A percentile compares a stretch with the other conserved stretches of the same genome.
These are phyloP conservation scores for Diloba caeruleocephala DNA, from an alignment of 2,888 invertebrate genomes.

Conservation along the genomic window DNA sequence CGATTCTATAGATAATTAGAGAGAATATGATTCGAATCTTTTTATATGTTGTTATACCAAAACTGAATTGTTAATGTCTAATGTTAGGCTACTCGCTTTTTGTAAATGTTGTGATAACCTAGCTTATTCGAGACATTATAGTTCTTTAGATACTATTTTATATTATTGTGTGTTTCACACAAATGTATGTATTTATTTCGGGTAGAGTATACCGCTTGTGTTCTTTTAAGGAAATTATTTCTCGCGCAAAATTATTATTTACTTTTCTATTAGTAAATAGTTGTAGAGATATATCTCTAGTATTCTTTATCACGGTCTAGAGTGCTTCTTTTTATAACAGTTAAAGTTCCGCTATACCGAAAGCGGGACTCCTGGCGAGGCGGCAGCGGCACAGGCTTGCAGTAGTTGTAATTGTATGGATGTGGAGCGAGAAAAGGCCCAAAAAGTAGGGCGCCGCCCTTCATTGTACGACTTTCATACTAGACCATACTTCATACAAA, in stretches of 20 bases:
- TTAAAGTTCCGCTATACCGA: too few relatives aligned
- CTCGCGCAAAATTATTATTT: conserved; percentile 55
- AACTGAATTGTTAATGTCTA: conserved; percentile 69
- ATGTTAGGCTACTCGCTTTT: conserved; percentile 66
- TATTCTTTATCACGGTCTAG: conserved; percentile 29
- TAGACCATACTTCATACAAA: too few relatives aligned
- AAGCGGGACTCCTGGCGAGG: too few relatives aligned
- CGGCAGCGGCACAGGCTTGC: too few relatives aligned
- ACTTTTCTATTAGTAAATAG: conserved; percentile 39
- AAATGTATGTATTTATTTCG: conserved; percentile 44
- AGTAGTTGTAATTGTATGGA: too few relatives aligned
- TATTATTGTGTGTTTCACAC: conserved; percentile 35
- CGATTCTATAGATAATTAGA: conserved; percentile 64
- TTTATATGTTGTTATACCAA: conserved; percentile 77
- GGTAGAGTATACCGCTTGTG: conserved; percentile 53
- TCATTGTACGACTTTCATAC: too few relatives aligned
- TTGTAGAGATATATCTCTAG: conserved; percentile 33
- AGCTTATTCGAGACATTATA: conserved; percentile 55
- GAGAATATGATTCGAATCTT: conserved; percentile 80
- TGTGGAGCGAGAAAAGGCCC: too few relatives aligned
- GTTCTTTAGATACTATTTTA: conserved; percentile 41
- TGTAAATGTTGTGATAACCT: conserved; percentile 74
- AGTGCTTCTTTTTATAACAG: conserved; percentile 35
- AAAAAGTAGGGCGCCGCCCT: too few relatives aligned
- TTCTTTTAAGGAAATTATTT: conserved; percentile 51